phyloP scores from a whole-genome alignment of 2,113 vertebrate species.

The Tursiops truncatus region DNA sequence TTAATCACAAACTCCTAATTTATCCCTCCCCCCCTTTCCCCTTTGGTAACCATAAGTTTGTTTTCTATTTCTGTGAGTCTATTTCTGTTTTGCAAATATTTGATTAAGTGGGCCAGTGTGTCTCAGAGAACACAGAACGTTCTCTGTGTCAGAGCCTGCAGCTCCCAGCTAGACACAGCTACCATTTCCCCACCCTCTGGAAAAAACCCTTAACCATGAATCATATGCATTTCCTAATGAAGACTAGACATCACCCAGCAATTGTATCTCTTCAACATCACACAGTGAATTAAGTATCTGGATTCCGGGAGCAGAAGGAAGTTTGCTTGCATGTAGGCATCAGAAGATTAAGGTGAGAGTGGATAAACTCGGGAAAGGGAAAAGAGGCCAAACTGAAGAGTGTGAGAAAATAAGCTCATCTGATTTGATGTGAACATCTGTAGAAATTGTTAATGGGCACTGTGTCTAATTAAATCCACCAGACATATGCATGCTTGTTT shows the following conservation, averaged over 20 bases:
- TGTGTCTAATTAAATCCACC: conserved; percentile 63
- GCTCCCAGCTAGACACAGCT: background rate
- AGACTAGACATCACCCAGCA: background rate
- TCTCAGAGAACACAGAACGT: background rate
- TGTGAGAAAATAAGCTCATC: conserved; percentile 58
- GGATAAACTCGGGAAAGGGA: background rate
- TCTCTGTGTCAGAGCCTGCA: background rate
- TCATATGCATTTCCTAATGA: background rate
- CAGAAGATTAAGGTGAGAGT: background rate
- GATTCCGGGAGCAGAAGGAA: background rate
- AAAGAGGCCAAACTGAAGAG: conserved; percentile 44
- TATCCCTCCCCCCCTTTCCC: background rate
- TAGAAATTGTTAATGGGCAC: conserved; percentile 58
- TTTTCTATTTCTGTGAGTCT: background rate
- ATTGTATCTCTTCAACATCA: background rate
- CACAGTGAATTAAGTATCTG: background rate
- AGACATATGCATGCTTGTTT: conserved; percentile 47
- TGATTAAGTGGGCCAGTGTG: background rate
- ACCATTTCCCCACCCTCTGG: background rate
- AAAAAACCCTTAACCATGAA: background rate
- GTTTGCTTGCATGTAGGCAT: background rate
- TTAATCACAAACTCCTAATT: background rate
- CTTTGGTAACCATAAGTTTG: background rate
- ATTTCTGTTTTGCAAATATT: background rate
- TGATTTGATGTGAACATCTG: conserved; percentile 69